A percentile compares a stretch with the other conserved stretches of the same genome.
phyloP scores from a whole-genome alignment of 2,888 invertebrate species.

The Erynnis tages region DNA sequence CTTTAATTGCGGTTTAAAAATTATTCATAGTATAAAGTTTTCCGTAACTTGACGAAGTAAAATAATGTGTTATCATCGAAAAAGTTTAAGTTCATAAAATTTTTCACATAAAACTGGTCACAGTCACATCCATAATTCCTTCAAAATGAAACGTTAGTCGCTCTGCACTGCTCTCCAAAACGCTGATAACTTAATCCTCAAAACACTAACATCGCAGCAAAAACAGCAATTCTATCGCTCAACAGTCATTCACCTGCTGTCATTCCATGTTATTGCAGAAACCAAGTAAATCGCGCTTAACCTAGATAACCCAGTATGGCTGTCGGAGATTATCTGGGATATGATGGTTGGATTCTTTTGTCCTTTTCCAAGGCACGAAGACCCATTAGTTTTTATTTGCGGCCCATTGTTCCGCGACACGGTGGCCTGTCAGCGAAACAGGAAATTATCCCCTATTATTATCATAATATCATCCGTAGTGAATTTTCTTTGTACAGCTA shows the following conservation, averaged over 20 bases:
- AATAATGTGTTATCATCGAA: too few species aligned
- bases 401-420: slow-evolving; percentile 36
- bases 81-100: too few species aligned
- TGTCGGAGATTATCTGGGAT: slow-evolving; percentile 38
- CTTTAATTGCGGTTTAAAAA: too few species aligned
- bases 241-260: slow-evolving; percentile 12
- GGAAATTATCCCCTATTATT: slow-evolving; percentile 42
- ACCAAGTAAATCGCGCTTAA: slow-evolving; percentile 38
- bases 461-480: slow-evolving; percentile 36
- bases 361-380: slow-evolving; percentile 33
- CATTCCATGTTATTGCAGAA: slow-evolving; percentile 27
- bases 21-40: too few species aligned
- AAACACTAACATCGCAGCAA: too few species aligned
- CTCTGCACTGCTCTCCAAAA: too few species aligned
- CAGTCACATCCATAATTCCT: too few species aligned
- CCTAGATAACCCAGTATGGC: slow-evolving; percentile 37
- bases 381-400: slow-evolving; percentile 42
- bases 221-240: too few species aligned
- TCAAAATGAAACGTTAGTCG: too few species aligned
- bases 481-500: slow-evolving; percentile 28
- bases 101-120: too few species aligned
- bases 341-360: slow-evolving; percentile 42
- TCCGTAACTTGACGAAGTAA: too few species aligned
- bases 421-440: slow-evolving; percentile 35
- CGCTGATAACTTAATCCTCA: too few species aligned